A percentile compares a stretch with the other conserved stretches of the same genome.
Conservation (phyloP, 2,888 invertebrate species). For the Podabrus alpinus region DNA sequence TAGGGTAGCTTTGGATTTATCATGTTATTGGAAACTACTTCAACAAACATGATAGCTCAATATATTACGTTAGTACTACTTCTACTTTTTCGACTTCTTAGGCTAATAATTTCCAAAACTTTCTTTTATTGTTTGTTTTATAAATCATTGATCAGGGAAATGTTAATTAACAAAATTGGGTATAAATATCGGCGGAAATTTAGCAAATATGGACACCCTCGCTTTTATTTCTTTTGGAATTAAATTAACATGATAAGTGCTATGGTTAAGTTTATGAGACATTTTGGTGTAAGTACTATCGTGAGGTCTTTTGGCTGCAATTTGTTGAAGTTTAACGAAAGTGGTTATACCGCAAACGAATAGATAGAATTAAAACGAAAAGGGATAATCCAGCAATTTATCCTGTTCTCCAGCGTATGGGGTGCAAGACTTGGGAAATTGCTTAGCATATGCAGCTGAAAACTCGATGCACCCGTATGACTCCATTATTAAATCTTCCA, state of each 20-base stretch:
- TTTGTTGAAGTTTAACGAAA: not conserved
- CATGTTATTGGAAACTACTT: slow-evolving; percentile 42
- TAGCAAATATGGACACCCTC: not conserved
- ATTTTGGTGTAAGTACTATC: not conserved
- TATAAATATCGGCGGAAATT: not conserved
- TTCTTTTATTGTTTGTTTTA: slow-evolving; percentile 12
- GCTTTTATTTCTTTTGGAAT: not conserved
- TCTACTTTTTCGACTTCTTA: slow-evolving; percentile 22
- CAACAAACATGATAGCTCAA: slow-evolving; percentile 42
- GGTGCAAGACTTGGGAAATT: not conserved
- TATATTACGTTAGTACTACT: slow-evolving; percentile 35
- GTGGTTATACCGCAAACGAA: not conserved
- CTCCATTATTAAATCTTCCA: not conserved
- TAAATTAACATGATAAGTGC: not conserved
- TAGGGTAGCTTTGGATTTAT: slow-evolving; percentile 38
- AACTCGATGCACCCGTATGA: not conserved
- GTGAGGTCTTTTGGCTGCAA: not conserved
- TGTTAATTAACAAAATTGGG: not conserved
- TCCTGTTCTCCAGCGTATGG: not conserved
- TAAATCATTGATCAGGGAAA: slow-evolving; percentile 11
- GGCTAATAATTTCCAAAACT: slow-evolving; percentile 8
- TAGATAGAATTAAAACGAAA: not conserved
- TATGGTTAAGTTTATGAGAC: not conserved
- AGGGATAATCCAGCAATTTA: not conserved
- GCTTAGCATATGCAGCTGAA: not conserved